A percentile compares a stretch with the other conserved stretches of the same genome.
Conservation (phyloP, 2,797 vertebrate genomes). For the Peromyscus eremicus region DNA sequence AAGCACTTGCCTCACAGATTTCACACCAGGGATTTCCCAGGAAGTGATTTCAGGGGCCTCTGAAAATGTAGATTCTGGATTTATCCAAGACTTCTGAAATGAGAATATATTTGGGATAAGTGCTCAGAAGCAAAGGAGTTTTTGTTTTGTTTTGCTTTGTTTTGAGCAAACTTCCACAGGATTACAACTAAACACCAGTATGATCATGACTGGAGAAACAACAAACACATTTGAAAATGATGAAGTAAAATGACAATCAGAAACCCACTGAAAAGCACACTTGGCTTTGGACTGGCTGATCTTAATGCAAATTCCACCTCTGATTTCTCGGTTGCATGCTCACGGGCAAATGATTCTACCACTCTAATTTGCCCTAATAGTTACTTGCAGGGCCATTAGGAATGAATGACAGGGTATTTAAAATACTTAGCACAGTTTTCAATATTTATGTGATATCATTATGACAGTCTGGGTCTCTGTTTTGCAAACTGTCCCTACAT, state of each 20-base stretch:
- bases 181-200: conserved; percentile 13
- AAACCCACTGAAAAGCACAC: neutral
- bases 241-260: conserved; percentile 21
- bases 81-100: neutral
- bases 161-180: conserved; percentile 28
- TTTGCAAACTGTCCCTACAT: neutral
- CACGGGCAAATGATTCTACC: neutral
- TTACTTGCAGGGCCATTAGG: neutral
- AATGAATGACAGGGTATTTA: conserved; percentile 3
- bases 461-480: neutral
- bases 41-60: neutral
- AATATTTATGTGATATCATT: neutral
- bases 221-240: neutral
- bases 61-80: conserved; percentile 30
- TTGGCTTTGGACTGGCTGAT: neutral
- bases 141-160: neutral
- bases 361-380: neutral
- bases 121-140: neutral
- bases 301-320: neutral
- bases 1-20: neutral
- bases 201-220: neutral
- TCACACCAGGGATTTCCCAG: neutral
- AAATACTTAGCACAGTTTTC: conserved; percentile 31
- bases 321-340: neutral
- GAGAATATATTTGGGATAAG: neutral